Base-by-base conservation (phyloP, 2,113 vertebrate genomes). In the Gulo gulo region DNA sequence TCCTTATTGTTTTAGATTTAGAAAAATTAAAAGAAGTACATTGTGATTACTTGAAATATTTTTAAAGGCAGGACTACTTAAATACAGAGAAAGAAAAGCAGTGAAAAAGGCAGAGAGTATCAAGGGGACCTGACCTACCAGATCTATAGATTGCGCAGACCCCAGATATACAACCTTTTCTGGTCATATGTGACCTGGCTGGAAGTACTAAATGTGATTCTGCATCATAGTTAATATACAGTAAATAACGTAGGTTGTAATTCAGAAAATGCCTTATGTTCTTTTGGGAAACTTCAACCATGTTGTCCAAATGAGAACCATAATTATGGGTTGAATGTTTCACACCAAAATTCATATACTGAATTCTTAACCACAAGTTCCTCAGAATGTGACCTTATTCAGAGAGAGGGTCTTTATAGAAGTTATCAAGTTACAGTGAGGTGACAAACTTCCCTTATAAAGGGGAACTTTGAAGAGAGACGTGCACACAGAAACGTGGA, bases 401-500 rank as follows among this genome's bases (percentile, higher is more conserved):
- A 10, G 31, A 50, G 39, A 59, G 0, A 63, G 6, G 2, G 1
- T 23, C 57, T 93, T 50, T 55, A 47, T 10, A 65, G 9, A 79
- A 20, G 9, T 71, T 21, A 78, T 29, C 24, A 71, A 59, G 31
- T 74, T 61, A 18, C 91, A 18, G 4, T 57, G 47, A 57, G 26
- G 39, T 10, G 12, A 0, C 7, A 36, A 18, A 29, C 1, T 1
- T 4, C 29, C 2, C 2, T 42, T 29, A 31, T 45, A 81, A 55
- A 52, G 31, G 55, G 5, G n/a, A 50, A 61, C 2, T 24, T 16
- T 23, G 2, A 2, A 1, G 0, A 86, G 10, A 73, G 4, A 21
- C 7, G 78, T 31, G 16, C 16, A 36, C 12, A 29, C 7, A 63
- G 18, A 24, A 4, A 67, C 6, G 15, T 29, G 14, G 23, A 71